Evolutionary conservation across 2,888 invertebrate genomes (phyloP), one percentile per base, ranked within the genome.

Genomic region (Psococerastis gibbosa): DNA sequence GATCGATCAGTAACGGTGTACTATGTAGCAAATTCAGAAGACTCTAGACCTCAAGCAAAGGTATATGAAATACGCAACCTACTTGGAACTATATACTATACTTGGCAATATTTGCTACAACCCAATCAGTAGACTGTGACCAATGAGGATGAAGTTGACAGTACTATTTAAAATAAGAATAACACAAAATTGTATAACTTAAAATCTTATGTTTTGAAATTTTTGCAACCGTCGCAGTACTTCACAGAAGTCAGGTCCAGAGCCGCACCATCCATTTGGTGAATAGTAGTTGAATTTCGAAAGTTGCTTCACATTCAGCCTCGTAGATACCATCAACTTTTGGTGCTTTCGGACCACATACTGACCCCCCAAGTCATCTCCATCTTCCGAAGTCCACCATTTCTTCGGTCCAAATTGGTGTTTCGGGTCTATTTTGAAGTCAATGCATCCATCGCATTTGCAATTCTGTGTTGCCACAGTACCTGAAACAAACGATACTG

Each of bases 271-370:
- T 6, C 27, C 27, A 6, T 9, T 6, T 27, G 27, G 27, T 9
- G 8, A 9, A 11, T 11, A 27, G 11, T 11, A 27, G 27, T 27
- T 6, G 27, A 27, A 27, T 27, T 27, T 27, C 6, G 27, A 27
- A n/a, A 9, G 27, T 11, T 6, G 8, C 27, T 11, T 27, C 27
- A 27, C 27, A 27, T 27, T 27, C 27, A 9, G 27, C 27, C 11
- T 27, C 27, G 11, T 27, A 27, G 6, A 27, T 11, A 27, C 27
- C 27, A 11, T 11, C 27, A 6, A 27, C 27, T 27, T 11, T 23
- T 1, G 49, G 49, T 8, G 49, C 49, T 2, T 43, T 46, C 8
- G 42, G 33, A 22, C 49, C 49, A 22, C 49, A n/a, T n/a, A 49
- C 11, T 48, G 38, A 2, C 49, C 49, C 4, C 48, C 49, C 38